Evolutionary conservation across 2,888 invertebrate species (phyloP), one percentile per base, ranked within the genome.

Genomic region (Tetragnatha montana): DNA sequence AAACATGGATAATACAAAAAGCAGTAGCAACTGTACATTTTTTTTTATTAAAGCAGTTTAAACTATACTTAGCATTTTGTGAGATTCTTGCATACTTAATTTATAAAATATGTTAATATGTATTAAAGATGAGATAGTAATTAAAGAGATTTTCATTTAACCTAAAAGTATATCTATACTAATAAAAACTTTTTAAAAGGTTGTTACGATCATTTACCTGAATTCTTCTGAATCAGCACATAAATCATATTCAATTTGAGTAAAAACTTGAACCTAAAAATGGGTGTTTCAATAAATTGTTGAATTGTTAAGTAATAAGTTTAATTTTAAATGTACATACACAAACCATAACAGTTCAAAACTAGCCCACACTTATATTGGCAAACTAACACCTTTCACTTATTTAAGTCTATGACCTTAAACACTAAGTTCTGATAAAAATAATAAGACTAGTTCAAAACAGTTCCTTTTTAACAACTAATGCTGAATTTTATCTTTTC

Each of bases 201-300:
- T n/a, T n/a, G n/a, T n/a, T n/a, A n/a, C n/a, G 10, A 60, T 17
- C 17, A 93, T 93, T 92, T 94, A 96, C 96, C 96, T 96, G 93
- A 96, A 95, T 92, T 96, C 96, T 92, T 96, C 96, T 10, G 95
- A 95, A 92, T 96, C 96, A 0, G 96, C 95, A 73, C 95, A 95
- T 79, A 97, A 94, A 93, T 97, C 97, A 93, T 97, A 96, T 93
- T 98, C 97, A 92, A 97, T 96, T 92, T 97, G 96, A 85, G 97
- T 94, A 92, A 97, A 96, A 0, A 97, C 97, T 94, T 97, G 97
- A 88, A 97, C 94, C 94, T 94, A 92, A 71, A 92, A 91, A 71
- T 73, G 19, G 51, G 14, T 35, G 35, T 35, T 35, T 35, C 35
- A 35, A 35, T 35, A 35, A 2, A 1, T 1, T 35, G 1, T 35